A percentile compares a stretch with the other conserved stretches of the same genome.
Conservation (phyloP, 2,888 invertebrate genomes). For the Actias luna region DNA sequence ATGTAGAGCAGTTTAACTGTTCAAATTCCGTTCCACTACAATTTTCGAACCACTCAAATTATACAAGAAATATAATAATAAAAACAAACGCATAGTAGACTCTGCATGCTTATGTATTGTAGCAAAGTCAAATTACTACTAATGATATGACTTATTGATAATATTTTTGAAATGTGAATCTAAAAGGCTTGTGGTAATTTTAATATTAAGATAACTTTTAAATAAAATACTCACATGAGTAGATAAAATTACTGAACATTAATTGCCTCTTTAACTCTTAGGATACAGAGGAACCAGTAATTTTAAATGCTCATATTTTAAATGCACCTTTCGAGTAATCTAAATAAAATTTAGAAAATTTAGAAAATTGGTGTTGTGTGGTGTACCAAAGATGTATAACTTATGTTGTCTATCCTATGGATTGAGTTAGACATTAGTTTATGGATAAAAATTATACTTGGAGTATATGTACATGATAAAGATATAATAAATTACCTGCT, state of each 20-base stretch:
- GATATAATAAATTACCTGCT: constrained; percentile 78
- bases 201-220: constrained; percentile 29
- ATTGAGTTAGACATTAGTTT: constrained; percentile 50
- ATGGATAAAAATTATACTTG: constrained; percentile 55
- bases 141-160: constrained; percentile 43
- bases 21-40: constrained; percentile 44
- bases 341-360: constrained; percentile 45
- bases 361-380: constrained; percentile 68
- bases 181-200: constrained; percentile 45
- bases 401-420: not conserved
- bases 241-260: constrained; percentile 11
- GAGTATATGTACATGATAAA: constrained; percentile 61
- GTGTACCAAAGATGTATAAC: constrained; percentile 72
- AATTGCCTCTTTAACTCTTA: not conserved
- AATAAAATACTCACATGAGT: constrained; percentile 7
- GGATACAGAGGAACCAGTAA: not conserved
- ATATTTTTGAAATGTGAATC: constrained; percentile 54
- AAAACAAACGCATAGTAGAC: constrained; percentile 34
- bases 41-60: constrained; percentile 34
- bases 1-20: constrained; percentile 42
- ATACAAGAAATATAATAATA: constrained; percentile 21
- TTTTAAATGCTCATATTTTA: constrained; percentile 9
- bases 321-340: constrained; percentile 26
- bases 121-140: constrained; percentile 51
- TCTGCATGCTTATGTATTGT: constrained; percentile 53